A percentile compares a stretch with the other conserved stretches of the same genome.
Evolutionary conservation across 2,888 invertebrate species (phyloP).

Genomic region (Thera obeliscata): DNA sequence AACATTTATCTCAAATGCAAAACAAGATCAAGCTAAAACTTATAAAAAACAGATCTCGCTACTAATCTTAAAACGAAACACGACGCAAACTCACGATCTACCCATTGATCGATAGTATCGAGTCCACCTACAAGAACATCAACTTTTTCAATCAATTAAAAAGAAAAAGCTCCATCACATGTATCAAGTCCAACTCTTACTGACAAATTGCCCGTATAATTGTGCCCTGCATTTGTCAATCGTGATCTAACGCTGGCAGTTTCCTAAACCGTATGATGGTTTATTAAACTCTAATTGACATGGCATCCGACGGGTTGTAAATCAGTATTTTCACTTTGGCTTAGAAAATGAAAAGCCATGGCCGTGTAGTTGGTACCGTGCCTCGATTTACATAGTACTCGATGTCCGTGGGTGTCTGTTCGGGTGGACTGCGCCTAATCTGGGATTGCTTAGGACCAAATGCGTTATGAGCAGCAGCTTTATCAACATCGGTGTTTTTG

Average conservation of each 20-base stretch:
- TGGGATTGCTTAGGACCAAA: conserved; percentile 13
- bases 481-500: background rate
- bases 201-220: conserved; percentile 36
- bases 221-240: conserved; percentile 47
- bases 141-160: conserved; percentile 21
- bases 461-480: background rate
- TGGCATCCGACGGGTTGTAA: conserved; percentile 54
- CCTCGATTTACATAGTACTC: conserved; percentile 54
- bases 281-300: conserved; percentile 57
- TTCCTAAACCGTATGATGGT: conserved; percentile 51
- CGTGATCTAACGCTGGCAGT: conserved; percentile 38
- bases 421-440: conserved; percentile 11
- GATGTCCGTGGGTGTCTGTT: conserved; percentile 41
- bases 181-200: conserved; percentile 4
- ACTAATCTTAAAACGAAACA: too few species aligned
- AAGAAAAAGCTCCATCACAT: conserved; percentile 18
- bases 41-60: too few species aligned
- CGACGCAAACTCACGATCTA: conserved; percentile 6
- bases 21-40: too few species aligned
- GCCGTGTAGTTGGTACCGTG: conserved; percentile 44
- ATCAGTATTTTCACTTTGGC: conserved; percentile 59
- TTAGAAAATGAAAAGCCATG: conserved; percentile 55
- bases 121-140: background rate
- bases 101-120: conserved; percentile 7
- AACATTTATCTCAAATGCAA: too few species aligned